Percentiles rank a stretch among this genome's conserved stretches.
phyloP scores from a whole-genome alignment of 2,888 invertebrate genomes.

The Dilophus febrilis region DNA sequence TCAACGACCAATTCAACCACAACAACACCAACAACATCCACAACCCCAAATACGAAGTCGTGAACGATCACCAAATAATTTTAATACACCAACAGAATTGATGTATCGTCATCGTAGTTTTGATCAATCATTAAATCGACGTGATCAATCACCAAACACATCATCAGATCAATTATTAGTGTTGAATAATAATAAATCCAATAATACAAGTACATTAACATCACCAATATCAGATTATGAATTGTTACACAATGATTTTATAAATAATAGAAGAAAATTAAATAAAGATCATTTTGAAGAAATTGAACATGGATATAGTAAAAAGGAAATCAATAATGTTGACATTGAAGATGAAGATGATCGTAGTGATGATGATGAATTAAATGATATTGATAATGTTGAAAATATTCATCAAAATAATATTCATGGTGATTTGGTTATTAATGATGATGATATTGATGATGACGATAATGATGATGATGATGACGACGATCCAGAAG shows the following conservation, averaged over 20 bases:
- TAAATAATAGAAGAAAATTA: too few relatives aligned
- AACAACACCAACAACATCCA: background rate
- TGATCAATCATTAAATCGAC: constrained; percentile 4
- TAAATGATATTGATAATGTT: background rate
- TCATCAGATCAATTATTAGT: background rate
- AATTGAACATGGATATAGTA: too few relatives aligned
- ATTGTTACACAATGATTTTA: background rate
- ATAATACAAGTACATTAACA: background rate
- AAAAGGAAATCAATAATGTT: too few relatives aligned
- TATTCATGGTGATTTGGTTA: too few relatives aligned
- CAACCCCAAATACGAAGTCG: background rate
- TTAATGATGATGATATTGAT: constrained; percentile 7
- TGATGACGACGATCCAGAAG: constrained; percentile 1
- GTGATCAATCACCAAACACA: constrained; percentile 4
- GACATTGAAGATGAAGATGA: too few relatives aligned
- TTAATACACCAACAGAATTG: constrained; percentile 14
- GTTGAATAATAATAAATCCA: background rate
- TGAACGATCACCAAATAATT: constrained; percentile 12
- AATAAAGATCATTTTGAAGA: too few relatives aligned
- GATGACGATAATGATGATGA: constrained; percentile 5
- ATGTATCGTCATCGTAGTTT: constrained; percentile 1
- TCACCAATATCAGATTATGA: constrained; percentile 6
- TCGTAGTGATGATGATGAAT: too few relatives aligned
- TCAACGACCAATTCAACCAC: background rate
- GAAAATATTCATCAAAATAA: constrained; percentile 2